Evolutionary conservation across 2,797 vertebrate genomes (phyloP), one percentile per base, ranked within the genome.

Genomic region (Phrynocephalus forsythii): DNA sequence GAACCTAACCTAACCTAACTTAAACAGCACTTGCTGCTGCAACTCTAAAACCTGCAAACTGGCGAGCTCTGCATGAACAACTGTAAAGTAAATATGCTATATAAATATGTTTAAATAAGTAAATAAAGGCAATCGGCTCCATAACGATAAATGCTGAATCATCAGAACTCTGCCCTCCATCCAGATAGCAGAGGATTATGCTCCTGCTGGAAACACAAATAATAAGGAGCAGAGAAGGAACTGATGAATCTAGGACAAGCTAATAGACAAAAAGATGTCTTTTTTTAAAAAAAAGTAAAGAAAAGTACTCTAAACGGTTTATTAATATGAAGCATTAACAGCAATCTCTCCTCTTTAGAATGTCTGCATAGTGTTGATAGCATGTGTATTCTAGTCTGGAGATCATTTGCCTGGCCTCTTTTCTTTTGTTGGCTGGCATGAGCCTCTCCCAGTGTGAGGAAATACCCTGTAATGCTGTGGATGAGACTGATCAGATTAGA

Each of bases 171-270:
- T 71, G 24, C 48, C 1, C 3, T 1, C 13, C 16, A 10, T 5
- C 48, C 67, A 69, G 56, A 5, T 0, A 48, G 16, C 1, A 0
- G 0, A 16, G 15, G 0, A 1, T 60, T 82, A 77, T 72, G 10
- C 6, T 2, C 67, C 6, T 48, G 79, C 30, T 73, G 68, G 88
- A 87, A 0, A 0, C 0, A 0, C 38, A 44, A 72, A 63, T 5
- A 85, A 3, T 56, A 50, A 4, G 18, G 38, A 6, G n/a, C 44
- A 52, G 28, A 77, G 30, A 84, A 82, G 6, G 67, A 73, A 30
- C 16, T 20, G 0, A 15, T 28, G 71, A 33, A 0, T 38, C 30
- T 18, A 7, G 16, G 44, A 13, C 13, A 22, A 48, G n/a, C 24
- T 26, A 83, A 33, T 72, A 66, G 0, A 85, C 84, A 77, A 5